Evolutionary conservation across 2,888 invertebrate genomes (phyloP).

Genomic region (Drosophila multiciliata): DNA sequence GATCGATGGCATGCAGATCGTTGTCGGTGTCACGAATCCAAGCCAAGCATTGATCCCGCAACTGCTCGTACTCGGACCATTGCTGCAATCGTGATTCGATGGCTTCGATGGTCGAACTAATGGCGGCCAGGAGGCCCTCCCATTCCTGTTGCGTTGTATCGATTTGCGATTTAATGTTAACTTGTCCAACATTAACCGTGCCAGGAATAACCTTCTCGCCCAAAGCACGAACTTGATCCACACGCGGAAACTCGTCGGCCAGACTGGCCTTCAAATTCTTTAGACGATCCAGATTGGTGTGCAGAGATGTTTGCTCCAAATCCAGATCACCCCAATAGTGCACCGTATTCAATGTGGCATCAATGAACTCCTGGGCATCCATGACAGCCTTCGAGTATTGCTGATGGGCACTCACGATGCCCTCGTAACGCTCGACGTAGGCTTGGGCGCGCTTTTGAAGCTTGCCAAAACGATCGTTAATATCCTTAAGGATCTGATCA

Average conservation of each 20-base stretch:
- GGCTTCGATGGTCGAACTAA: slow-evolving; percentile 91
- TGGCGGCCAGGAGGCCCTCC: slow-evolving; percentile 92
- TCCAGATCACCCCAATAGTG: slow-evolving; percentile 93
- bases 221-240: slow-evolving; percentile 91
- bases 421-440: slow-evolving; percentile 94
- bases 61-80: slow-evolving; percentile 95
- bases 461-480: slow-evolving; percentile 90
- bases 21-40: slow-evolving; percentile 96
- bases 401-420: slow-evolving; percentile 94
- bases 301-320: slow-evolving; percentile 92
- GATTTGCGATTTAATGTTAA: slow-evolving; percentile 93
- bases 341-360: slow-evolving; percentile 92
- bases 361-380: slow-evolving; percentile 94
- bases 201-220: slow-evolving; percentile 96
- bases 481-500: slow-evolving; percentile 89
- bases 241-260: slow-evolving; percentile 93
- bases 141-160: slow-evolving; percentile 95
- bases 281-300: slow-evolving; percentile 94
- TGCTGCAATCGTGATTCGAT: slow-evolving; percentile 94
- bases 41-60: slow-evolving; percentile 92
- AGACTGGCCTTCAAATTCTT: slow-evolving; percentile 92
- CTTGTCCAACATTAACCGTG: slow-evolving; percentile 92
- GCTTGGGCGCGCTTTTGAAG: slow-evolving; percentile 90
- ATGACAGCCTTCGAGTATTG: slow-evolving; percentile 94
- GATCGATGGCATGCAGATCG: slow-evolving; percentile 93